Evolutionary conservation across 2,113 vertebrate species (phyloP).

Genomic region (Dromaius novaehollandiae): DNA sequence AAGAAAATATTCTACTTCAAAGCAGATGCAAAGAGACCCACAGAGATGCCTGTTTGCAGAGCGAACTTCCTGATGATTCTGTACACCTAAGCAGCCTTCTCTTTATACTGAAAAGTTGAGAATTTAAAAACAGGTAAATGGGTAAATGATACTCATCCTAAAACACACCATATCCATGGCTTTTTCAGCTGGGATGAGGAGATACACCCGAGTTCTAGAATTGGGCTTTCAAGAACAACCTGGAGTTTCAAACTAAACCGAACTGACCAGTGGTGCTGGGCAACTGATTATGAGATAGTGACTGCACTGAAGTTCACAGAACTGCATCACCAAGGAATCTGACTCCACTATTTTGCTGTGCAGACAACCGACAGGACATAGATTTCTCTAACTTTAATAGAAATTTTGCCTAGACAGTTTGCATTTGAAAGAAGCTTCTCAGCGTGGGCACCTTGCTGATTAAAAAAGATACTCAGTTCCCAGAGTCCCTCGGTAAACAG

Average conservation of each 20-base stretch:
- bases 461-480: background rate
- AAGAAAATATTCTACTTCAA: background rate
- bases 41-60: background rate
- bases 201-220: background rate
- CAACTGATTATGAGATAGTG: background rate
- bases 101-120: background rate
- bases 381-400: background rate
- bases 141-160: too few relatives aligned
- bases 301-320: background rate
- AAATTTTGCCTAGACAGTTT: background rate
- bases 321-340: background rate
- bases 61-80: background rate
- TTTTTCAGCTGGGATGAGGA: background rate
- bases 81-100: background rate
- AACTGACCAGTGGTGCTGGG: too few relatives aligned
- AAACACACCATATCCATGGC: background rate
- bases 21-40: background rate
- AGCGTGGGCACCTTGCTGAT: background rate
- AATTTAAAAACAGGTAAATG: background rate
- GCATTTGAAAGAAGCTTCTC: conserved; percentile 3
- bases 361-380: background rate
- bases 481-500: background rate
- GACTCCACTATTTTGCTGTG: background rate
- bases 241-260: background rate
- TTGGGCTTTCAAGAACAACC: background rate